phyloP scores from a whole-genome alignment of 2,797 vertebrate genomes.

The Champsocephalus esox region DNA sequence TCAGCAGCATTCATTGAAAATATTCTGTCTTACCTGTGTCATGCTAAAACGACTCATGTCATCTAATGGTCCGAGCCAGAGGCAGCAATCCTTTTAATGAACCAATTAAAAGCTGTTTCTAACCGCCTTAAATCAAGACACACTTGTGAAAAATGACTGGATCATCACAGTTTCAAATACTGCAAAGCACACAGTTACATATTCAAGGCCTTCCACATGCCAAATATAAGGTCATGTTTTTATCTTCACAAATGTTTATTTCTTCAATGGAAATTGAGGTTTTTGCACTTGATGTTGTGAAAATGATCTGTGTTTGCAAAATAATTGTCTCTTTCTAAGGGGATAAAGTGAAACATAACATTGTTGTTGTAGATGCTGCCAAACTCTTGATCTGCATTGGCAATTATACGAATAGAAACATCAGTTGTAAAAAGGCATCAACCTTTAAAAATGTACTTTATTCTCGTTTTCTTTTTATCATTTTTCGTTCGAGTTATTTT shows the following conservation, averaged over 20 bases:
- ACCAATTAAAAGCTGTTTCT: too few relatives aligned
- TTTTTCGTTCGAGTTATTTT: neutral
- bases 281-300: neutral
- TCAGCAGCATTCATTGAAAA: slow-evolving; percentile 36
- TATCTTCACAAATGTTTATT: slow-evolving; percentile 1
- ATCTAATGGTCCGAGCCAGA: too few relatives aligned
- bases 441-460: neutral
- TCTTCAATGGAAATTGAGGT: neutral
- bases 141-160: too few relatives aligned
- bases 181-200: slow-evolving; percentile 2
- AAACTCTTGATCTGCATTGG: neutral
- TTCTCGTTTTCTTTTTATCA: neutral
- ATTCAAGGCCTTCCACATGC: slow-evolving; percentile 1
- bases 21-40: neutral
- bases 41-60: too few relatives aligned
- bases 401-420: neutral
- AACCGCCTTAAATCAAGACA: too few relatives aligned
- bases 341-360: neutral
- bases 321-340: neutral
- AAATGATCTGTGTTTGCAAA: neutral
- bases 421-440: neutral
- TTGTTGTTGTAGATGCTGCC: neutral
- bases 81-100: too few relatives aligned
- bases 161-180: slow-evolving; percentile 1
- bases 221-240: slow-evolving; percentile 9